Conservation (phyloP, 2,113 vertebrate species). For the Odocoileus virginianus region DNA sequence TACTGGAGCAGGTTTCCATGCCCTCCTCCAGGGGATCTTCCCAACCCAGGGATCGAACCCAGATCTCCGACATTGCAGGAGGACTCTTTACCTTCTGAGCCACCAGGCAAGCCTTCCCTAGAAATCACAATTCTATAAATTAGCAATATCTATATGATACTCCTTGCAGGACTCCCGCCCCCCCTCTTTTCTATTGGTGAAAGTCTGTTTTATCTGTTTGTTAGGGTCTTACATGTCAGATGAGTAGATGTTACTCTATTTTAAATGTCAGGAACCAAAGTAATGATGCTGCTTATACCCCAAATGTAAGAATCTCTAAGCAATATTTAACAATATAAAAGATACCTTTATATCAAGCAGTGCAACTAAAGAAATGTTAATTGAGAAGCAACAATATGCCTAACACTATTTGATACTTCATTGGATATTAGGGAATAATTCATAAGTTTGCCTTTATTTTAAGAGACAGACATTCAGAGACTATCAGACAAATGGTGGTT, state of each 20-base stretch:
- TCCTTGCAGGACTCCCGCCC: neutral
- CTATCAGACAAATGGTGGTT: neutral
- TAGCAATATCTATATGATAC: neutral
- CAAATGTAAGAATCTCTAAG: neutral
- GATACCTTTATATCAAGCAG: neutral
- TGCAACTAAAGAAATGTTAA: neutral
- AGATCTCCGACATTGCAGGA: accelerated
- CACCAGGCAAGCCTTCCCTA: neutral
- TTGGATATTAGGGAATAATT: neutral
- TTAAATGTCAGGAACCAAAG: neutral
- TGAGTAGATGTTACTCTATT: neutral
- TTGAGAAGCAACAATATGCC: neutral
- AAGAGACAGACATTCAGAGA: neutral
- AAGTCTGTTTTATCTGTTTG: neutral
- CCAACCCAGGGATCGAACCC: neutral
- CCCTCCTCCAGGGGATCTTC: neutral
- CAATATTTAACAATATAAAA: neutral
- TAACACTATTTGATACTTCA: neutral
- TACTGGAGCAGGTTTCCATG: neutral
- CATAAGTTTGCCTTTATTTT: neutral
- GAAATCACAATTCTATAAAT: neutral
- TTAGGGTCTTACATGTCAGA: neutral
- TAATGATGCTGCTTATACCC: neutral
- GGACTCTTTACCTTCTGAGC: neutral
- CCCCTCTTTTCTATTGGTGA: neutral